Conservation (phyloP, 2,888 invertebrate species). For the Leptinotarsa tumamoca region DNA sequence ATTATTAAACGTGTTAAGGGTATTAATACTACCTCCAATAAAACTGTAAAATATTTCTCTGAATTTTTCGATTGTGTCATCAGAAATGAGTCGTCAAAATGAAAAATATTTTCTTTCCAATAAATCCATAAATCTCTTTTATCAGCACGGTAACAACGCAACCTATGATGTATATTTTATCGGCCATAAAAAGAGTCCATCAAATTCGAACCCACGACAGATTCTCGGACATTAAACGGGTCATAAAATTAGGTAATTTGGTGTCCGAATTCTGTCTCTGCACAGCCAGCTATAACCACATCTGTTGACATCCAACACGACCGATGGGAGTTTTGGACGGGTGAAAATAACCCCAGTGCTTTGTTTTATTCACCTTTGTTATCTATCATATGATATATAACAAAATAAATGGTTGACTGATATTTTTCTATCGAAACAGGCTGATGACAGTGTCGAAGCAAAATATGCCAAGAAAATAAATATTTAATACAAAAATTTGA, state of each 20-base stretch:
- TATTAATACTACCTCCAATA: too few species aligned
- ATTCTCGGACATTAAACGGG: slow-evolving; percentile 48
- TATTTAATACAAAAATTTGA: too few species aligned
- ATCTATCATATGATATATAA: background rate
- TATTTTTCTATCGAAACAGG: too few species aligned
- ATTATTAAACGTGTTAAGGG: too few species aligned
- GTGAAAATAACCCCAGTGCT: slow-evolving; percentile 37
- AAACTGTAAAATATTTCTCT: too few species aligned
- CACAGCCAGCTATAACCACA: slow-evolving; percentile 41
- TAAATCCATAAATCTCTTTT: background rate
- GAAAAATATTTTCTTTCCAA: too few species aligned
- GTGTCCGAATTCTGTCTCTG: slow-evolving; percentile 38
- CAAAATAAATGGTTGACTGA: too few species aligned
- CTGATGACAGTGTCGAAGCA: too few species aligned
- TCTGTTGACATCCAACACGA: slow-evolving; percentile 42
- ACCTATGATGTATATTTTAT: slow-evolving; percentile 16
- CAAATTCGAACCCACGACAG: slow-evolving; percentile 33
- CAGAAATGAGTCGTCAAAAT: too few species aligned
- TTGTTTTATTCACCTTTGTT: slow-evolving; percentile 15
- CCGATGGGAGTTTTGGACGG: slow-evolving; percentile 34
- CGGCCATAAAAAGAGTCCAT: slow-evolving; percentile 17
- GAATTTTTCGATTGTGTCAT: too few species aligned
- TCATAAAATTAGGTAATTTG: slow-evolving; percentile 54
- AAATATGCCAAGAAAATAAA: too few species aligned
- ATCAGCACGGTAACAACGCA: background rate